Base-by-base conservation (phyloP, 1,140 invertebrate genomes). In the Eciton burchellii region DNA sequence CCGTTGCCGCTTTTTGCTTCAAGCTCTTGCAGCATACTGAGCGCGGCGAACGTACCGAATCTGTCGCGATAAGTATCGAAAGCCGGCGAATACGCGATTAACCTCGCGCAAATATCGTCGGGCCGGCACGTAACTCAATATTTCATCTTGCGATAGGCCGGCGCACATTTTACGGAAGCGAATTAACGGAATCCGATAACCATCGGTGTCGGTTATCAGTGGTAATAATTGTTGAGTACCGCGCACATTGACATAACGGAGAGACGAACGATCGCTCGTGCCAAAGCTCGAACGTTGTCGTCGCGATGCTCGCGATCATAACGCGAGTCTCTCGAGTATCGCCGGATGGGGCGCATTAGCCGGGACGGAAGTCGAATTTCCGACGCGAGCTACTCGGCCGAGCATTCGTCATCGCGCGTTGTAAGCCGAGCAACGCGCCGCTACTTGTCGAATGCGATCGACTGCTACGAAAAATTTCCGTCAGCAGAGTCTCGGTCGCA, bases 301-400 rank as follows among this genome's bases (percentile, higher is more conserved):
- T 71, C 14, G 14, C 14, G 19, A n/a, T 24, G n/a, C 19, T 19
- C 16, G 12, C 12, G 29, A 2, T 74, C 43, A 8, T 49, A 43
- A 24, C 19, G n/a, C n/a, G 35, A 62, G 1, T 45, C 14, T 19
- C 29, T 62, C 63, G 12, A 91, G 82, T 83, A 87, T 84, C 81
- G 72, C 81, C 88, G 87, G 57, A 56, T 14, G 85, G 87, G 88
- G 76, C 81, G 87, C 88, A 92, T 92, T 91, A 92, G 84, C 86
- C 81, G 59, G 81, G 19, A 70, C 84, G 90, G 90, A 91, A 90
- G 71, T 89, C 72, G 86, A 91, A 92, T 92, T 91, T 91, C 91
- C 91, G 88, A 85, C 83, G 84, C 76, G 86, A 89, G 90, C 90
- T 83, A 84, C 86, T 84, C 88, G 88, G 90, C 88, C 85, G 89